phyloP scores from a whole-genome alignment of 1,140 invertebrate species.

The Camponotus floridanus region DNA sequence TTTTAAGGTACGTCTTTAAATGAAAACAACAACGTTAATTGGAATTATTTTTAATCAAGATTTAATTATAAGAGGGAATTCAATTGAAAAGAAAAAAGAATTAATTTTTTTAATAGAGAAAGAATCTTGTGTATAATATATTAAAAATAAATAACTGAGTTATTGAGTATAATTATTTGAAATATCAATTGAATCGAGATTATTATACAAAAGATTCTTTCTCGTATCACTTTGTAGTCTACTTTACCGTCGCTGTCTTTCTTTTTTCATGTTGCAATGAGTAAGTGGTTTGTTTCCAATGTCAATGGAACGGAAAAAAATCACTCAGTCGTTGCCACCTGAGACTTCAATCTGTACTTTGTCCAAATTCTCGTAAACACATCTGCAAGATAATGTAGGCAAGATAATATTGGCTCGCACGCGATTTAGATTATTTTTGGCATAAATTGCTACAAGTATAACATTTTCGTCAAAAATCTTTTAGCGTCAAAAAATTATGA shows the following conservation, averaged over 20 bases:
- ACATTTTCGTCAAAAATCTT: background rate
- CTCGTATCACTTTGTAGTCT: constrained; percentile 4
- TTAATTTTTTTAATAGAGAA: background rate
- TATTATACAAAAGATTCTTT: no score
- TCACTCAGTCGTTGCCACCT: constrained; percentile 36
- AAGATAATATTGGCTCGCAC: constrained; percentile 1
- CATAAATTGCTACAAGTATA: background rate
- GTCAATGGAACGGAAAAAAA: constrained; percentile 1
- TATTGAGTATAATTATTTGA: background rate
- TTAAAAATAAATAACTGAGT: constrained; percentile 1
- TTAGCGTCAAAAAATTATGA: background rate
- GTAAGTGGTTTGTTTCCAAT: background rate
- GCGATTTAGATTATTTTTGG: background rate
- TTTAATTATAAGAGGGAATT: constrained; percentile 8
- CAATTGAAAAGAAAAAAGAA: background rate
- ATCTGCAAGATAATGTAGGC: constrained; percentile 24
- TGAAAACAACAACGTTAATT: background rate
- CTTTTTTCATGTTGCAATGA: background rate
- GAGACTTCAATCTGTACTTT: constrained; percentile 38
- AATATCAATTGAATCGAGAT: background rate
- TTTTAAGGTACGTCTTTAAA: background rate
- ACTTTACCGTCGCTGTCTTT: background rate
- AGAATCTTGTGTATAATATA: background rate
- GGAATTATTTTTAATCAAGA: background rate
- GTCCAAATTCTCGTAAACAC: constrained; percentile 48